Evolutionary conservation across 2,888 invertebrate genomes (phyloP), one percentile per base, ranked within the genome.

Genomic region (Nymphalis c-album): DNA sequence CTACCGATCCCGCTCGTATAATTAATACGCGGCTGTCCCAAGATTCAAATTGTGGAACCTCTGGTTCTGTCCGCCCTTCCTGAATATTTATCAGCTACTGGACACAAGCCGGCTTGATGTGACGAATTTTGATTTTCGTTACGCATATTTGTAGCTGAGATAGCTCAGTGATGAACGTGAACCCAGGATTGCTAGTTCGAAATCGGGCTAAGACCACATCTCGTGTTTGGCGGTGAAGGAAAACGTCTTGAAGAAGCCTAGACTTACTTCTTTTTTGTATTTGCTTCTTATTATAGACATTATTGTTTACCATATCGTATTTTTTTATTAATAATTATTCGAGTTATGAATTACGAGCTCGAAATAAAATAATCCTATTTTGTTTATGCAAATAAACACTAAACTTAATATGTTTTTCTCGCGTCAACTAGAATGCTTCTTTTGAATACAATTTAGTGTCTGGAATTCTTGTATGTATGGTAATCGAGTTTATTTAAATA

Each of bases 81-180:
- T 77, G 78, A 78, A 78, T 78, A 78, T 78, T 77, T 77, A 77
- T 76, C 73, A 74, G 72, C 70, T 67, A 31, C 69, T 67, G 71
- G 69, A 67, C 71, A 59, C 75, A 67, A 64, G 69, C 64, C 65
- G 60, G 64, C 53, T 57, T 72, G 70, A 75, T 73, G 64, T 74
- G 73, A 72, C 76, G 74, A 70, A 74, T 74, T 74, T 71, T 71
- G 73, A 73, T 72, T 71, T 65, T 62, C 55, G 63, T 45, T 60
- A 20, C 40, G 55, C 50, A 55, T 48, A 40, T 71, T 68, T 63
- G 40, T 10, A 40, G 40, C 40, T 4, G 40, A 13, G 4, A 40
- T 13, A 13, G 40, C 13, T 2, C 13, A 40, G 13, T 40, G 40
- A 13, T 40, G 40, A 13, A 40, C 4, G 40, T 40, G 40, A 40